A percentile compares a stretch with the other conserved stretches of the same genome.
These are phyloP conservation scores for Phrynosoma platyrhinos DNA, from an alignment of 2,113 vertebrate species.

Conservation along the genomic window DNA sequence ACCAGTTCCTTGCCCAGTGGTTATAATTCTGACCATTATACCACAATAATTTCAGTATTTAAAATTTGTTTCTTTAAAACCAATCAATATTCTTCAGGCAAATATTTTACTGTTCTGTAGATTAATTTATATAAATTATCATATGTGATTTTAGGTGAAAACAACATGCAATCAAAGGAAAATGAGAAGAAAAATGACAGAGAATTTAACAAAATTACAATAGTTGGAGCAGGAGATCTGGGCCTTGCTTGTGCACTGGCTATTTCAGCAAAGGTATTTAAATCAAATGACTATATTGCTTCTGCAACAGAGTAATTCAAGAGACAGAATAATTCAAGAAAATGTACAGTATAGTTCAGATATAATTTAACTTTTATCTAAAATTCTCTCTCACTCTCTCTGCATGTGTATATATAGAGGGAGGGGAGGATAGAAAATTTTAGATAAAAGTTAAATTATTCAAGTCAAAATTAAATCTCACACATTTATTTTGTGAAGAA, in stretches of 20 bases:
- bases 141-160: slow-evolving; percentile 73
- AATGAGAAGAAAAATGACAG: slow-evolving; percentile 67
- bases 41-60: neutral
- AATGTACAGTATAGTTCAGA: too few relatives aligned
- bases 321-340: too few relatives aligned
- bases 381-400: too few relatives aligned
- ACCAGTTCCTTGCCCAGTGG: neutral
- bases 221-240: slow-evolving; percentile 93
- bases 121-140: slow-evolving; percentile 28
- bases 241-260: slow-evolving; percentile 90
- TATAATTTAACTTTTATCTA: too few relatives aligned
- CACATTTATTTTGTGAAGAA: too few relatives aligned
- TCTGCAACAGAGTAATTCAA: too few relatives aligned
- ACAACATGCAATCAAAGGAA: slow-evolving; percentile 70
- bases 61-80: neutral
- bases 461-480: too few relatives aligned
- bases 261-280: slow-evolving; percentile 88
- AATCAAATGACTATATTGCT: neutral
- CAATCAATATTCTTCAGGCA: neutral
- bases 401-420: too few relatives aligned
- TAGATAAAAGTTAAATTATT: too few relatives aligned
- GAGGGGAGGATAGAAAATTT: too few relatives aligned
- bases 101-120: slow-evolving; percentile 10
- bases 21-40: neutral
- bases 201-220: slow-evolving; percentile 84